Evolutionary conservation across 2,888 invertebrate species (phyloP), one percentile per base, ranked within the genome.

Genomic region (Acrocyrtus sp.): DNA sequence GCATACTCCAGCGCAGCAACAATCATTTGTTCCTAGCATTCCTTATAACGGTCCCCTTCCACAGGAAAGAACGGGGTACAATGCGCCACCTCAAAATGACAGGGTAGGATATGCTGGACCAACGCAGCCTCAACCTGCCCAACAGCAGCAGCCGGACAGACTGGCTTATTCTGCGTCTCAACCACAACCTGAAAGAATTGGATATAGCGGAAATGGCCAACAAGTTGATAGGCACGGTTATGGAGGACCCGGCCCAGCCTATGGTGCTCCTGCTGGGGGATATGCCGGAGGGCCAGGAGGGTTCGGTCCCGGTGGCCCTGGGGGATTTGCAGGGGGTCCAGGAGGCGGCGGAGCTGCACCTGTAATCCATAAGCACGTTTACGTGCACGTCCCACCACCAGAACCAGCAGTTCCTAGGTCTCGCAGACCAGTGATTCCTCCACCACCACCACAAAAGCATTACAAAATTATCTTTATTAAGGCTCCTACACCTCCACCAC

Each of bases 381-480:
- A 94, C 88, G 94, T 94, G 4, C 94, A 94, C 84, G 93, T 94
- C 15, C 94, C 94, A 58, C 94, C 94, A 83, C 93, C 91, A 88
- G 93, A 94, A 85, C 92, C 90, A n/a, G 85, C 85, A 5, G 90
- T 90, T 82, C 87, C 89, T 82, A 87, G 89, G 81, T 87, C 89
- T 61, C 87, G 88, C 77, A 89, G 90, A 82, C 88, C 90, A 68
- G 89, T 92, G 81, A 85, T 86, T 4, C 87, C 88, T 19, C 86
- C 90, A 0, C 90, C 90, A 56, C 90, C 92, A 67, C 82, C 82
- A 29, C 82, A 82, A 63, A 82, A 82, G 70, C 82, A 82, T 62
- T 82, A 94, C 89, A 94, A 94, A 84, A 94, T 94, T 84, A 93
- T 94, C 86, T 94, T 94, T 89, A 94, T 94, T 86, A 94, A 94